Evolutionary conservation across 2,888 invertebrate genomes (phyloP).

Genomic region (Ditula angustiorana): DNA sequence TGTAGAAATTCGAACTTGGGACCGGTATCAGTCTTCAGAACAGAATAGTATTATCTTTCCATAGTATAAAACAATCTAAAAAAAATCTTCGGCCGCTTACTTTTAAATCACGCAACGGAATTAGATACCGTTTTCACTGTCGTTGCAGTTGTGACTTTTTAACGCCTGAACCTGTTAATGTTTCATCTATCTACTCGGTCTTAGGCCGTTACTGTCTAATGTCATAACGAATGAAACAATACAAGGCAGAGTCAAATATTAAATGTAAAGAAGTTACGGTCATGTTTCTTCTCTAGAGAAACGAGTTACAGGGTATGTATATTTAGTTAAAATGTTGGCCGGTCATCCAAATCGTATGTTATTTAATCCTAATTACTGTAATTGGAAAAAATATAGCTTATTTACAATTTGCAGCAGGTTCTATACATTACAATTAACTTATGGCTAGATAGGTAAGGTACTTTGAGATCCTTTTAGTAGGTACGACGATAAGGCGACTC

Average conservation of each 20-base stretch:
- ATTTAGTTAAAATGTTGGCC: neutral
- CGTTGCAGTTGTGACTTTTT: no score
- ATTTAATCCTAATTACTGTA: constrained; percentile 21
- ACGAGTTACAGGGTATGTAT: neutral
- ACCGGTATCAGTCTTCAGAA: no score
- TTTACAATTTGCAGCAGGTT: constrained; percentile 36
- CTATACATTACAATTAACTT: constrained; percentile 28
- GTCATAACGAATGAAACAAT: constrained; percentile 9
- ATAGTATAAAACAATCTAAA: no score
- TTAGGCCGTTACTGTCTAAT: constrained; percentile 17
- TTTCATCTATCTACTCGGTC: constrained; percentile 18
- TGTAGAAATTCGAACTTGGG: no score
- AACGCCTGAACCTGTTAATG: no score
- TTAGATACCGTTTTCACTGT: no score
- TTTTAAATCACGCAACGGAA: no score
- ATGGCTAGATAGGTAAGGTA: constrained; percentile 20
- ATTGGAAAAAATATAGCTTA: constrained; percentile 37
- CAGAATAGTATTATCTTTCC: no score
- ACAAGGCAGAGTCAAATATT: neutral
- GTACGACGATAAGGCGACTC: constrained; percentile 24
- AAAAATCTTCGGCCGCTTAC: no score
- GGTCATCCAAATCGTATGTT: constrained; percentile 4
- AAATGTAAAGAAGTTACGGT: neutral
- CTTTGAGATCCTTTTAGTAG: constrained; percentile 5
- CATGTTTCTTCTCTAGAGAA: neutral